Conservation (phyloP, 2,888 invertebrate species). For the Thymelicus sylvestris region DNA sequence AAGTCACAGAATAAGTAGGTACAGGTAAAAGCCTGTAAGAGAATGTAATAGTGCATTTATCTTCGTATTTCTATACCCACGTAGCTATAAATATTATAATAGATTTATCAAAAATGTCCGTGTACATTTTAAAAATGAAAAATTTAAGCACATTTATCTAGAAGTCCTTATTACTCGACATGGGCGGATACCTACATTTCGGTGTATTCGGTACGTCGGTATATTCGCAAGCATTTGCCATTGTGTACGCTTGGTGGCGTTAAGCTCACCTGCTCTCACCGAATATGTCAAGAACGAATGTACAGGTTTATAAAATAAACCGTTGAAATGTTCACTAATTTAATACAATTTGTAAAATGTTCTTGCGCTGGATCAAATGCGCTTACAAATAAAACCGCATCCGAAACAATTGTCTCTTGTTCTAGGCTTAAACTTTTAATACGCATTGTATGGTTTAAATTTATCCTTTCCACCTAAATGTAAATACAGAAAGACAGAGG, state of each 20-base stretch:
- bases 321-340: conserved; percentile 1
- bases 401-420: not conserved
- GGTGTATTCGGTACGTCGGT: conserved; percentile 40
- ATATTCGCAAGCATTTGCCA: conserved; percentile 32
- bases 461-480: too few species aligned
- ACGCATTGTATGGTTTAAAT: too few species aligned
- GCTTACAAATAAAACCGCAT: not conserved
- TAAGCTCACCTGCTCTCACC: conserved; percentile 34
- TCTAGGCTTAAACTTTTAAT: not conserved
- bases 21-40: too few species aligned
- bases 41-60: too few species aligned
- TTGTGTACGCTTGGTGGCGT: conserved; percentile 29
- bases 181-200: conserved; percentile 39
- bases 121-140: not conserved
- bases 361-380: not conserved
- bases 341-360: not conserved
- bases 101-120: not conserved
- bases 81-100: too few species aligned
- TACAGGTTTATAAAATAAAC: conserved; percentile 17
- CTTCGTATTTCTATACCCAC: too few species aligned
- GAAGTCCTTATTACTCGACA: conserved; percentile 29
- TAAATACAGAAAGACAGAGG: too few species aligned
- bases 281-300: conserved; percentile 9
- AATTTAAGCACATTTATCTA: not conserved
- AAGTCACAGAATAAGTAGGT: too few species aligned